A percentile compares a stretch with the other conserved stretches of the same genome.
Evolutionary conservation across 2,797 vertebrate genomes (phyloP).

Genomic region (Liasis olivaceus): DNA sequence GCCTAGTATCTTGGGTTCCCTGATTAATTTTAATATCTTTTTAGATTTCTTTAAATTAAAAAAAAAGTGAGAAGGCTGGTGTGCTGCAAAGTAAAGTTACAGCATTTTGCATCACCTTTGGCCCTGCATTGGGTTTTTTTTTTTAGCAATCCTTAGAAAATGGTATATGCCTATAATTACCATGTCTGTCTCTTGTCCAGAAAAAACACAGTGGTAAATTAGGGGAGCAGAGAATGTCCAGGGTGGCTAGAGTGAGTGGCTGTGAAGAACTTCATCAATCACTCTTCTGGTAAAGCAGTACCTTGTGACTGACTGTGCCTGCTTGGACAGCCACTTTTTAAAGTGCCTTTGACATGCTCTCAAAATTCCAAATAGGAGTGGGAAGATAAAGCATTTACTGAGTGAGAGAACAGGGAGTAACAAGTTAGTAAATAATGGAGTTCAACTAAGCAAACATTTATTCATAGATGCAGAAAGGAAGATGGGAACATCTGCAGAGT

Average conservation of each 20-base stretch:
- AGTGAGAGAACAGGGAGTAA: background rate
- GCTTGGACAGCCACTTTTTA: no score
- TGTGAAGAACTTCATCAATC: background rate
- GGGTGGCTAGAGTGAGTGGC: background rate
- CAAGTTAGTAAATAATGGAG: background rate
- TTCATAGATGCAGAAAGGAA: background rate
- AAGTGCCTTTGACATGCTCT: background rate
- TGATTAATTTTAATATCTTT: background rate
- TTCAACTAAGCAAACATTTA: background rate
- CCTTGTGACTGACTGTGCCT: background rate
- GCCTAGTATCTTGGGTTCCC: background rate
- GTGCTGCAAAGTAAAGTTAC: background rate
- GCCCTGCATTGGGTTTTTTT: background rate
- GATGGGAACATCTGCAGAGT: background rate
- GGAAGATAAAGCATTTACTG: background rate
- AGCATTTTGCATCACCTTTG: background rate
- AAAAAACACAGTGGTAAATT: background rate
- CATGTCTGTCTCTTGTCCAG: background rate
- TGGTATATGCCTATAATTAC: background rate
- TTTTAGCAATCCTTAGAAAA: background rate
- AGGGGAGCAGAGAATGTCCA: background rate
- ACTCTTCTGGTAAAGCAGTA: background rate
- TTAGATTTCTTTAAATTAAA: background rate
- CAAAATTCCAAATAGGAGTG: background rate
- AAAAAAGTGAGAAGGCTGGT: background rate